phyloP scores from a whole-genome alignment of 2,797 vertebrate species.

The Coregonus suidteri region DNA sequence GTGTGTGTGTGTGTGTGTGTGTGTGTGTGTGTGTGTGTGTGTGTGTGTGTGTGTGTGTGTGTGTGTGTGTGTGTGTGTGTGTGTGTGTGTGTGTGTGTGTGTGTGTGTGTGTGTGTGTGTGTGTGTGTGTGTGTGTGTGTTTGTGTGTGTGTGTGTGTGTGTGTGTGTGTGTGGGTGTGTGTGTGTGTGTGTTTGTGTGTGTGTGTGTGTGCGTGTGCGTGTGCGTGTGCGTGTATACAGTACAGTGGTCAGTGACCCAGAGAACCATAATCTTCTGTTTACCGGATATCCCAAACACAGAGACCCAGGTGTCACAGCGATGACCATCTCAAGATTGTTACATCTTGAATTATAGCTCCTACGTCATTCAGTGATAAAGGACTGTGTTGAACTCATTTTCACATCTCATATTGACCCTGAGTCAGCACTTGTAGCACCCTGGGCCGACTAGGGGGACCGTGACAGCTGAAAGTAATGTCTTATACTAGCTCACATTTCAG shows the following conservation, averaged over 20 bases:
- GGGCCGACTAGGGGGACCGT: too few relatives aligned
- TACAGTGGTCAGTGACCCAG: slow-evolving; percentile 17
- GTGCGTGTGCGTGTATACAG: slow-evolving; percentile 27
- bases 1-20: background rate
- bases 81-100: too few relatives aligned
- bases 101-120: too few relatives aligned
- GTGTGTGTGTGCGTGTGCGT: background rate
- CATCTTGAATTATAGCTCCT: background rate
- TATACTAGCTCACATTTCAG: background rate
- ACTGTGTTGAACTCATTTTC: slow-evolving; percentile 8
- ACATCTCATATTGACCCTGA: background rate
- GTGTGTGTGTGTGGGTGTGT: too few relatives aligned
- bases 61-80: too few relatives aligned
- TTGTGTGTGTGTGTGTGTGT: background rate
- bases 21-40: slow-evolving; percentile 5
- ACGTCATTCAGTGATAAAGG: slow-evolving; percentile 8
- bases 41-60: slow-evolving; percentile 7
- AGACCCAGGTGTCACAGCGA: slow-evolving; percentile 14
- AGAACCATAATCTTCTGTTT: slow-evolving; percentile 20
- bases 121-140: background rate
- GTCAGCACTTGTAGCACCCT: too few relatives aligned
- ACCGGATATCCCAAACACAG: slow-evolving; percentile 23
- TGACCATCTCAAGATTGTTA: slow-evolving; percentile 9
- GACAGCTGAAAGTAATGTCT: background rate
- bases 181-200: too few relatives aligned